Evolutionary conservation across 2,797 vertebrate genomes (phyloP).

Genomic region (Tiaroga cobitis): DNA sequence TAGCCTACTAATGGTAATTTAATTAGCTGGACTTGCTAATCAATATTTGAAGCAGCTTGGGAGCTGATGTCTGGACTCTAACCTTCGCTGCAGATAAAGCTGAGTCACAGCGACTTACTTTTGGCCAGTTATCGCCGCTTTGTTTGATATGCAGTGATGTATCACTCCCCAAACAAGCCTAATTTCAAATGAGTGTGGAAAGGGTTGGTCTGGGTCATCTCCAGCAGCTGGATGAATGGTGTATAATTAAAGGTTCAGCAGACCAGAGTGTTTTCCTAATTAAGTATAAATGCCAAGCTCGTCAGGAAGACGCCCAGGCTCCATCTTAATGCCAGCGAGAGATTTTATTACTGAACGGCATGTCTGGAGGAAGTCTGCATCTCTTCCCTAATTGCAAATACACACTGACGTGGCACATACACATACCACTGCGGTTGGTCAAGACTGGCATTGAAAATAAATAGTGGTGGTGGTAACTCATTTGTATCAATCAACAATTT

Average conservation of each 20-base stretch:
- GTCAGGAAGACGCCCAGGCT: slow-evolving; percentile 51
- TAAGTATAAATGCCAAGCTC: slow-evolving; percentile 62
- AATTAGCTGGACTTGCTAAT: slow-evolving; percentile 43
- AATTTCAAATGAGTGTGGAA: slow-evolving; percentile 48
- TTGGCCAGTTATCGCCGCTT: not conserved
- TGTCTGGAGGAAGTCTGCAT: slow-evolving; percentile 44
- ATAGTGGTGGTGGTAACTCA: not conserved
- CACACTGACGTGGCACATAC: slow-evolving; percentile 2
- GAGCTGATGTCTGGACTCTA: slow-evolving; percentile 29
- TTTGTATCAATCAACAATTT: too few relatives aligned
- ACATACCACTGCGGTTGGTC: not conserved
- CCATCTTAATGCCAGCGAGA: slow-evolving; percentile 52
- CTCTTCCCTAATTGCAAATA: slow-evolving; percentile 30
- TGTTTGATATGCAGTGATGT: slow-evolving; percentile 31
- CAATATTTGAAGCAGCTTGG: slow-evolving; percentile 29
- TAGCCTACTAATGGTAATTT: slow-evolving; percentile 46
- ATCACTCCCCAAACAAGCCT: slow-evolving; percentile 34
- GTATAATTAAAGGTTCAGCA: slow-evolving; percentile 60
- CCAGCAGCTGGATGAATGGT: slow-evolving; percentile 53
- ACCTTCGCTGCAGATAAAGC: not conserved
- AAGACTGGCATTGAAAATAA: not conserved
- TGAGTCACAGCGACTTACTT: slow-evolving; percentile 19
- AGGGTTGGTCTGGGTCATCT: slow-evolving; percentile 48
- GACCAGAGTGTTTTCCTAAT: slow-evolving; percentile 60
- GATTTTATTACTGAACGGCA: slow-evolving; percentile 54